Evolutionary conservation across 2,888 invertebrate species (phyloP).

Genomic region (Philaethria dido): DNA sequence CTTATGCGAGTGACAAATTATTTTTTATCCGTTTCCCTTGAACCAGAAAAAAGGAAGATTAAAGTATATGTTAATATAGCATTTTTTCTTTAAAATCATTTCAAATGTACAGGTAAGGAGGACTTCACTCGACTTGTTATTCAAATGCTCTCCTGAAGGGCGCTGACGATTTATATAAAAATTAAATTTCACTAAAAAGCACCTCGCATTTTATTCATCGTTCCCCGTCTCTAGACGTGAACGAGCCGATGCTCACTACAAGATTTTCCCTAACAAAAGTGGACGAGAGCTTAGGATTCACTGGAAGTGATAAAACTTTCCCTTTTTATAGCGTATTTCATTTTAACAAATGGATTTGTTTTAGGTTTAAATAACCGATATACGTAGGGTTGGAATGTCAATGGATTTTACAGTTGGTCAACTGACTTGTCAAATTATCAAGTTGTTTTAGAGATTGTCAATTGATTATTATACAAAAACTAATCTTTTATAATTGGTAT

Average conservation of each 20-base stretch:
- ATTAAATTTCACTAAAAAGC: slow-evolving; percentile 58
- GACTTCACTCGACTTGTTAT: slow-evolving; percentile 45
- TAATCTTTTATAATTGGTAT: no score
- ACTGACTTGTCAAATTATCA: no score
- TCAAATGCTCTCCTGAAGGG: slow-evolving; percentile 42
- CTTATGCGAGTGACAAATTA: background rate
- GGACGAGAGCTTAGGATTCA: slow-evolving; percentile 40
- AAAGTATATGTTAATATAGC: slow-evolving; percentile 13
- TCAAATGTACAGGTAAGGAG: slow-evolving; percentile 35
- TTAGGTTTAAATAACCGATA: no score
- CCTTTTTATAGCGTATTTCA: background rate
- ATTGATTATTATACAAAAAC: no score
- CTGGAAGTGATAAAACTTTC: slow-evolving; percentile 41
- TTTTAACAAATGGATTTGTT: no score
- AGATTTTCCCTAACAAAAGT: slow-evolving; percentile 66
- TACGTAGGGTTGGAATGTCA: no score
- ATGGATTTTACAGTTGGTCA: no score
- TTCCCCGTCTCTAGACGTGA: slow-evolving; percentile 63
- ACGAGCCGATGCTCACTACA: slow-evolving; percentile 76
- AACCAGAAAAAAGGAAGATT: slow-evolving; percentile 4
- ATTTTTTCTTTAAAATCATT: slow-evolving; percentile 21
- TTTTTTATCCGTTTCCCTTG: background rate
- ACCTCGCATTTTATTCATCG: slow-evolving; percentile 66
- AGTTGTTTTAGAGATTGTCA: no score
- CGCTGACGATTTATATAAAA: slow-evolving; percentile 51